Percentiles rank a stretch among this genome's conserved stretches.
Evolutionary conservation across 1,140 invertebrate genomes (phyloP).

Genomic region (Wasmannia auropunctata): DNA sequence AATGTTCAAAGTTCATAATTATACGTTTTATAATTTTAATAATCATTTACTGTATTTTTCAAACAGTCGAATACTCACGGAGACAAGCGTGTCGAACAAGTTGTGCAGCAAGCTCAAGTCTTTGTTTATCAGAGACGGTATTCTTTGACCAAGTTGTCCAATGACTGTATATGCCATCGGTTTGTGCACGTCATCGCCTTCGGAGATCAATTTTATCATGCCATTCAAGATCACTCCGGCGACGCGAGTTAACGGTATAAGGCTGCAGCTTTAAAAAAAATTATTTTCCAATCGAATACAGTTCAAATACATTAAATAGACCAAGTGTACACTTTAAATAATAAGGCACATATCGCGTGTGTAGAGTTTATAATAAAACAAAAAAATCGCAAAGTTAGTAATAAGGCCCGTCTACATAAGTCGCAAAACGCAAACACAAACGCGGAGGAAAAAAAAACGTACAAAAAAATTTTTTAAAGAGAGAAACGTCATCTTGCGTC

Average conservation of each 20-base stretch:
- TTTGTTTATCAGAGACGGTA: constrained; percentile 90
- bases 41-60: neutral
- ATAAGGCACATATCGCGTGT: neutral
- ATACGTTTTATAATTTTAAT: constrained; percentile 14
- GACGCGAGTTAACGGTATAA: constrained; percentile 79
- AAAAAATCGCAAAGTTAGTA: neutral
- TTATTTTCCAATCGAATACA: constrained; percentile 3
- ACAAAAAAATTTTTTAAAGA: no score
- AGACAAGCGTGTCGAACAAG: constrained; percentile 88
- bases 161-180: constrained; percentile 91
- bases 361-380: neutral
- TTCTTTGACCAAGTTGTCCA: constrained; percentile 89
- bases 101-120: constrained; percentile 88
- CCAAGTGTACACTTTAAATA: neutral
- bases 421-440: no score
- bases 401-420: no score
- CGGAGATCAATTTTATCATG: constrained; percentile 82
- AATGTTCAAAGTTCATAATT: constrained; percentile 17
- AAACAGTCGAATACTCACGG: constrained; percentile 81
- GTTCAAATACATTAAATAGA: neutral
- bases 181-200: constrained; percentile 87
- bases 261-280: constrained; percentile 76
- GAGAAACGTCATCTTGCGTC: no score
- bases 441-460: no score
- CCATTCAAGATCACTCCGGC: constrained; percentile 82